Conservation (phyloP, 2,888 invertebrate genomes). For the Sycophila texana region DNA sequence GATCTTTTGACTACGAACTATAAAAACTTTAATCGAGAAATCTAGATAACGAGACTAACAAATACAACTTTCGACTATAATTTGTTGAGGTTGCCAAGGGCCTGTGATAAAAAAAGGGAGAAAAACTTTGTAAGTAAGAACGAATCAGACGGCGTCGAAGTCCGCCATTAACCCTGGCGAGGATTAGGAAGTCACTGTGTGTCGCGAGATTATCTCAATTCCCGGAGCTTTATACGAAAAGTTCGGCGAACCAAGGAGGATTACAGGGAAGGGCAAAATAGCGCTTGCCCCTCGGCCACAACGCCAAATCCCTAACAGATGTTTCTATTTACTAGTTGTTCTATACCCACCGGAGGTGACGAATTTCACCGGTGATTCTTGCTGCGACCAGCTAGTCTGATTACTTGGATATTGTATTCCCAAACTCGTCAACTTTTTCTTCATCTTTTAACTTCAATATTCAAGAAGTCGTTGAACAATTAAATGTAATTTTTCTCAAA, state of each 20-base stretch:
- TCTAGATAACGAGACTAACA: no score
- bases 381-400: no score
- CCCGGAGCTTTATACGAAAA: constrained; percentile 48
- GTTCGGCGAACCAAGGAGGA: constrained; percentile 39
- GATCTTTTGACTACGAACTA: no score
- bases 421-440: no score
- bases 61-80: no score
- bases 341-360: constrained; percentile 17
- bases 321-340: constrained; percentile 66
- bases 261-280: constrained; percentile 61
- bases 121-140: not conserved
- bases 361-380: constrained; percentile 8
- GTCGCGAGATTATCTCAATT: constrained; percentile 53
- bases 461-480: no score
- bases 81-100: no score
- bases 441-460: no score
- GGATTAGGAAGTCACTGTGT: constrained; percentile 40
- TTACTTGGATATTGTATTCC: no score
- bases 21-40: no score
- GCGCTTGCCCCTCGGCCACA: constrained; percentile 61
- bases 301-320: constrained; percentile 69
- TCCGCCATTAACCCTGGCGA: constrained; percentile 43
- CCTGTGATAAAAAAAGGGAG: not conserved
- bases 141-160: constrained; percentile 3
- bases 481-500: no score